These are phyloP conservation scores for Pangasius larnaudii DNA, from an alignment of 2,797 vertebrate genomes.

Conservation along the genomic window DNA sequence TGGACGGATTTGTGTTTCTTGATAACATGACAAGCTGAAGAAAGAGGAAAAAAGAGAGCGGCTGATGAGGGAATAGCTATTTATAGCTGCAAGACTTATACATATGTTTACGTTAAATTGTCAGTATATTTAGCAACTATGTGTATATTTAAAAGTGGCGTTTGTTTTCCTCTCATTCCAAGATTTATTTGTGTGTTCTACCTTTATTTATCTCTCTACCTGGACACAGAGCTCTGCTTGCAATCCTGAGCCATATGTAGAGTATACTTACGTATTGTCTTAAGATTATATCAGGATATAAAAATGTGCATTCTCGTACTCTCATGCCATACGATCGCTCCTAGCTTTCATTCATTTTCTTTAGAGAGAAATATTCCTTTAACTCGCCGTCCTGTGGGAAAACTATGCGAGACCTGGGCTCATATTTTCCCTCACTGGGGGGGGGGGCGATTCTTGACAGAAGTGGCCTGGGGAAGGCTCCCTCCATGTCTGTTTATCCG, in stretches of 20 bases:
- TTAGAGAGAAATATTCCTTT: slow-evolving; percentile 1
- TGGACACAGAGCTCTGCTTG: not conserved
- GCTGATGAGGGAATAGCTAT: not conserved
- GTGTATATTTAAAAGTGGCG: not conserved
- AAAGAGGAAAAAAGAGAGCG: not conserved
- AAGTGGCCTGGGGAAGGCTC: slow-evolving; percentile 47
- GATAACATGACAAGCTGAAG: not conserved
- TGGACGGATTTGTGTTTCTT: not conserved
- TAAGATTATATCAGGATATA: not conserved
- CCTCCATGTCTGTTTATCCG: slow-evolving; percentile 38
- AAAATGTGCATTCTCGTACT: not conserved
- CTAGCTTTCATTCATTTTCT: not conserved
- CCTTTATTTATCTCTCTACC: not conserved
- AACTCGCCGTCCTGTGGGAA: slow-evolving; percentile 38
- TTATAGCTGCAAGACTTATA: not conserved
- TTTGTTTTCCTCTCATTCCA: too few relatives aligned
- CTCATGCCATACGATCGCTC: not conserved
- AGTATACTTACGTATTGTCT: not conserved
- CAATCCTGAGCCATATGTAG: not conserved
- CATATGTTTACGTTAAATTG: not conserved
- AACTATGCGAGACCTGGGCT: slow-evolving; percentile 26
- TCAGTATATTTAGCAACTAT: not conserved
- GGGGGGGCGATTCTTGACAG: slow-evolving; percentile 45
- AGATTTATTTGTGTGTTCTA: not conserved
- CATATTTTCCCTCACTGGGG: slow-evolving; percentile 30